Evolutionary conservation across 2,888 invertebrate species (phyloP).

Genomic region (Leucophenga maculata): DNA sequence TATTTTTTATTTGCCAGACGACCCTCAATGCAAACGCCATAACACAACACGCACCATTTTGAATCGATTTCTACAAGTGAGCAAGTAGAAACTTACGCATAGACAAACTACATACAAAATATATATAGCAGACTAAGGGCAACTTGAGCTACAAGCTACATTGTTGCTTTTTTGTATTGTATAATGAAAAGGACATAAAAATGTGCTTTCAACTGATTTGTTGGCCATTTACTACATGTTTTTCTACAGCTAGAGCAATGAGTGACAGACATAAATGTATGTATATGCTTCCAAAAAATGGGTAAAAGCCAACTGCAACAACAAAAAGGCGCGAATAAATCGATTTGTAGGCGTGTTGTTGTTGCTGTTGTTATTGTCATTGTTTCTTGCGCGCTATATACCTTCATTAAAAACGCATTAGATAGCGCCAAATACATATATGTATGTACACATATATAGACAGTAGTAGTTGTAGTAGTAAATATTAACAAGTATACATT

Average conservation of each 20-base stretch:
- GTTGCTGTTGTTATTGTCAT: not conserved
- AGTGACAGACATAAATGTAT: slow-evolving; percentile 8
- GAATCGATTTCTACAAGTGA: slow-evolving; percentile 22
- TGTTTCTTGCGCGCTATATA: slow-evolving; percentile 21
- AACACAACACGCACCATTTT: slow-evolving; percentile 45
- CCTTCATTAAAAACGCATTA: slow-evolving; percentile 68
- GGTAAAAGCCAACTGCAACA: slow-evolving; percentile 6
- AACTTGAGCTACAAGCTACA: not conserved
- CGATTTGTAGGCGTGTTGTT: slow-evolving; percentile 59
- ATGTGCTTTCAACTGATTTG: slow-evolving; percentile 21
- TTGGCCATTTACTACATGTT: slow-evolving; percentile 2
- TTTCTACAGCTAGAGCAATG: not conserved
- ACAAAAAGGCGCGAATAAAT: slow-evolving; percentile 60
- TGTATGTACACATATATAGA: slow-evolving; percentile 17
- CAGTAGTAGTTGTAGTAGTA: slow-evolving; percentile 42
- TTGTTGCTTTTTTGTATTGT: not conserved
- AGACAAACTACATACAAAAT: not conserved
- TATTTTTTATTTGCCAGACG: slow-evolving; percentile 18
- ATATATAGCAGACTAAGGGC: too few species aligned
- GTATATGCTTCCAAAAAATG: slow-evolving; percentile 20
- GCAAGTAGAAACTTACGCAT: too few species aligned
- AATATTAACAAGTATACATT: slow-evolving; percentile 53
- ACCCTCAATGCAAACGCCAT: slow-evolving; percentile 27
- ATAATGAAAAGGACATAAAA: slow-evolving; percentile 20
- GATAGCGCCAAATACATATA: slow-evolving; percentile 42